Percentiles rank a stretch among this genome's conserved stretches.
Conservation (phyloP, 2,113 vertebrate species). For the Aleadryas rufinucha region DNA sequence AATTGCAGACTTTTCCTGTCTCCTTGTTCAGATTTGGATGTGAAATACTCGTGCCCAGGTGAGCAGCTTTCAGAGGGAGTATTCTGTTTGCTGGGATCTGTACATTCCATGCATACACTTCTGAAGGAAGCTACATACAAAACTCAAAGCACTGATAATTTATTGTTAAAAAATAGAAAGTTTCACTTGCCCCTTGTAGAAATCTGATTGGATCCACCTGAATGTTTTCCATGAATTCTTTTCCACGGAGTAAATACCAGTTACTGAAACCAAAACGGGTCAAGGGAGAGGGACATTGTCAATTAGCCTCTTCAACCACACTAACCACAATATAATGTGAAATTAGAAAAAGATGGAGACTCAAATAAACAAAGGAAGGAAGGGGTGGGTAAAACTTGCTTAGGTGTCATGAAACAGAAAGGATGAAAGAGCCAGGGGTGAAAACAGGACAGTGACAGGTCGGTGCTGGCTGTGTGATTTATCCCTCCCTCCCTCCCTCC, state of each 20-base stretch:
- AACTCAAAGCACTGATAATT: neutral
- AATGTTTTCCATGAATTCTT: neutral
- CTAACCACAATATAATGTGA: neutral
- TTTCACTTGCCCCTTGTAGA: neutral
- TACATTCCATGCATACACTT: neutral
- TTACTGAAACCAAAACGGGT: neutral
- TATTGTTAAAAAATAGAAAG: neutral
- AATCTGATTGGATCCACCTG: neutral
- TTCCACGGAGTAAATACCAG: neutral
- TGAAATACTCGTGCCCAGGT: neutral
- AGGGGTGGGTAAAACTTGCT: neutral
- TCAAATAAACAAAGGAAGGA: neutral
- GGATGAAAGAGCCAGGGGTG: neutral
- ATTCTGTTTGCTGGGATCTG: neutral
- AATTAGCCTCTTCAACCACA: neutral
- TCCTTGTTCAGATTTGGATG: neutral
- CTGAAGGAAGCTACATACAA: neutral
- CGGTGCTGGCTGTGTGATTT: neutral
- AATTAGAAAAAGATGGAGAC: neutral
- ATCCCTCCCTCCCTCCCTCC: neutral
- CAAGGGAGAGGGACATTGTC: neutral
- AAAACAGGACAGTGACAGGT: neutral
- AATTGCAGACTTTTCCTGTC: neutral
- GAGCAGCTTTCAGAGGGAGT: neutral
- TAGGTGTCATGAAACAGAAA: neutral